Evolutionary conservation across 2,113 vertebrate genomes (phyloP), one percentile per base, ranked within the genome.

Genomic region (Notothenia coriiceps): DNA sequence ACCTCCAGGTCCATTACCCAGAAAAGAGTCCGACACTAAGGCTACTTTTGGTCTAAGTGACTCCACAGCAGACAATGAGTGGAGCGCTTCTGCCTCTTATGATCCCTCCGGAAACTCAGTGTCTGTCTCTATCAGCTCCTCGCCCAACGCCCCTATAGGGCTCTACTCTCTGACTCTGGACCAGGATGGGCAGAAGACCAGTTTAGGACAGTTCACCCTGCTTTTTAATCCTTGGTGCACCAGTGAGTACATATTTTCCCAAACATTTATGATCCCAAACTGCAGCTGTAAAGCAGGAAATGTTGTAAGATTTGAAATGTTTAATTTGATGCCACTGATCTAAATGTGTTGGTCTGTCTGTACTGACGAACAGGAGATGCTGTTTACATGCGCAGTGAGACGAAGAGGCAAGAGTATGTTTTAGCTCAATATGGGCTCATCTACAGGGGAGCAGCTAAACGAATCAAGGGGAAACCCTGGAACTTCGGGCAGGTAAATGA

Each of bases 171-270:
- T 99, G 76, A 92, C 81, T 2, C 77, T 98, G 74, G 95, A 97
- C 77, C 92, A 96, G 85, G 93, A 95, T 64, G 95, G 93, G 33
- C 80, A 86, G 77, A 95, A 92, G 86, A 89, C 79, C 63, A 46
- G 20, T 12, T 87, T 97, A 0, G 96, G 95, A 15, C 70, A 96
- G 35, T 97, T 98, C 46, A 4, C 82, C 3, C 83, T 98, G 85
- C 97, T 98, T 78, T 99, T 97, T 77, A 99, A 99, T 0, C 70
- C 96, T 40, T 98, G 97, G 98, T 96, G 96, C 70, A 90, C 93
- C 89, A 93, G 97, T 98, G 82, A 93, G 92, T 92, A 22, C 15
- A 40, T n/a, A 1, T 40, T 18, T 7, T 18, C 4, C 18, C 46
- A 29, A 10, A 50, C 5, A 2, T 59, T 2, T 25, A 11, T 44